Evolutionary conservation across 2,888 invertebrate species (phyloP), one percentile per base, ranked within the genome.

Genomic region (Mesoligia furuncula): DNA sequence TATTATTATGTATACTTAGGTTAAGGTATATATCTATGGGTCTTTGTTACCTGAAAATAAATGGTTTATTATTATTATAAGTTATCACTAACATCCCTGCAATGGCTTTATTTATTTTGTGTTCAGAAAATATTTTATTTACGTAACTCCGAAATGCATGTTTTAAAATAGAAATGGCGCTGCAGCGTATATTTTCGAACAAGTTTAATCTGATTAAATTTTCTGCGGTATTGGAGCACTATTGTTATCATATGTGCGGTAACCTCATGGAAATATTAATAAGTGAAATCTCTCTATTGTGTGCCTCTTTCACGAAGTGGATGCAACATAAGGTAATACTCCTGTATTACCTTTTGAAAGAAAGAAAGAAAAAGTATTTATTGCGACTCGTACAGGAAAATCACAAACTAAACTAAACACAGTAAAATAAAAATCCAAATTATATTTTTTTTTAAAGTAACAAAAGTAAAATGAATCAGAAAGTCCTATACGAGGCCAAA

Each of bases 191-290:
- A 48, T 76, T 62, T 76, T 51, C 13, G 27, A 76, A 20, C 24
- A 13, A 31, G 42, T 51, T 27, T 51, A 76, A 51, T 62, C 15
- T 31, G 77, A 75, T 75, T 31, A n/a, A 62, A 77, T 75, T 75
- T 77, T 31, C 51, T 42, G n/a, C 20, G 31, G 39, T 6, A 51
- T 77, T 20, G 36, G 42, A 64, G 31, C 24, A 20, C 62, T 42
- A n/a, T 51, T 64, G 64, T 74, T 31, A 57, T 31, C 9, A 42
- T 15, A 20, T 77, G 13, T 51, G 15, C 17, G 5, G 42, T 20
- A 61, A 48, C 61, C 17, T 5, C 27, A 4, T 4, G 39, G 39
- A 42, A 24, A 73, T 42, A 73, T 20, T 57, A n/a, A 13, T 24
- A 39, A 24, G 15, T 36, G 8, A 39, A 15, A 54, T 72, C 9